Evolutionary conservation across 2,113 vertebrate species (phyloP), one percentile per base, ranked within the genome.

Genomic region (Cebidichthys violaceus): DNA sequence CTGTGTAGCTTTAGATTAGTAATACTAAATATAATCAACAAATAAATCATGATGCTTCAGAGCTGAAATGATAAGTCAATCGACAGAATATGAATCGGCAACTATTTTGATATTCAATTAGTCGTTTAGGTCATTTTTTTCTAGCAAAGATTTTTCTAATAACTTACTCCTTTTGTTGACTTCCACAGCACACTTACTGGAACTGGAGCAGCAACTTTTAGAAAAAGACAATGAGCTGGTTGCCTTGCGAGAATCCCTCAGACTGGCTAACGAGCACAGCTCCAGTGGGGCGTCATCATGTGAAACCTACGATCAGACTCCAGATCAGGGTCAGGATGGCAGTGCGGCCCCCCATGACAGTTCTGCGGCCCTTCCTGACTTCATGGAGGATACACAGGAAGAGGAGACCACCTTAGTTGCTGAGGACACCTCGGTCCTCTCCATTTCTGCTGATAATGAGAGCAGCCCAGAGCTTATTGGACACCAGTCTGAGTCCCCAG

Each of bases 401-500:
- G 93, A 94, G 35, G 94, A 95, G 27, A 93, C 83, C 55, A 93
- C 94, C 24, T 81, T 96, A 75, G 90, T 94, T 15, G 93, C 92
- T 15, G 92, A 91, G 43, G 94, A 95, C 47, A 83, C 90, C 15
- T 94, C 93, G 0, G 69, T 92, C 17, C 45, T 94, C 29, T 94
- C 91, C 4, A 59, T 89, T 6, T 84, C 93, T 74, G 90, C 85
- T 64, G 92, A 89, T 76, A 93, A 83, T 9, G 94, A 91, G 72
- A 94, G 93, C 52, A 94, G 92, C 64, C 92, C 93, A 11, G 95
- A 96, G 81, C 88, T 94, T 22, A 89, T 93, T 15, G 90, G 78
- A 76, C 77, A 89, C 47, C 95, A 94, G 54, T 88, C 92, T 2
- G 95, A 94, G 65, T 96, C 94, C 27, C 91, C 94, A 3, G 95